Conservation (phyloP, 2,888 invertebrate genomes). For the Brenthis ino region DNA sequence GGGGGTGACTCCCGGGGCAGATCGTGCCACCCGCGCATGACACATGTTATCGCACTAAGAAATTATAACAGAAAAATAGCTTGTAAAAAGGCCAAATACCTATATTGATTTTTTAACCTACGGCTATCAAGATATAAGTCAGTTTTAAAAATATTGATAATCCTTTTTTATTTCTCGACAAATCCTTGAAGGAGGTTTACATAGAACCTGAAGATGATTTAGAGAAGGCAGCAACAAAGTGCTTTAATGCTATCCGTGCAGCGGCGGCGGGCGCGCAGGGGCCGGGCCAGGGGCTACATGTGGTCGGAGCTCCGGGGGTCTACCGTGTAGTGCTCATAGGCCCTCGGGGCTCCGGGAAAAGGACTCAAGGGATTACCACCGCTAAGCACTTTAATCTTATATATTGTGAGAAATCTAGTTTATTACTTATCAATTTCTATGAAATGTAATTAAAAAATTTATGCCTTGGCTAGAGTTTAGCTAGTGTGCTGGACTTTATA, state of each 20-base stretch:
- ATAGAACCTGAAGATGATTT: constrained; percentile 52
- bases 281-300: constrained; percentile 56
- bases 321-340: constrained; percentile 84
- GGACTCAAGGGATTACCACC: constrained; percentile 77
- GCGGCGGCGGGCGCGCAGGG: constrained; percentile 61
- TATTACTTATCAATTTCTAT: not conserved
- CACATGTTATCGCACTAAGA: too few species aligned
- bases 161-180: not conserved
- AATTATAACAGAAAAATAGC: too few species aligned
- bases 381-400: constrained; percentile 80
- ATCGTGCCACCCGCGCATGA: too few species aligned
- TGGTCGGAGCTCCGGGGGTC: constrained; percentile 73
- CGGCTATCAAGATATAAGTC: too few species aligned
- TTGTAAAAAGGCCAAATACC: too few species aligned
- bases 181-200: constrained; percentile 61
- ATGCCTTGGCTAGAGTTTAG: too few species aligned
- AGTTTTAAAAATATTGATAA: too few species aligned
- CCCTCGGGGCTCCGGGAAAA: constrained; percentile 82
- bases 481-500: too few species aligned
- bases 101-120: too few species aligned
- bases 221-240: constrained; percentile 55
- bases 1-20: too few species aligned
- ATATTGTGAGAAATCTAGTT: constrained; percentile 47
- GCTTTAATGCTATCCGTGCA: constrained; percentile 66
- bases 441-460: too few species aligned